Base-by-base conservation (phyloP, 2,797 vertebrate species). In the Melanotaenia maccullochi region DNA sequence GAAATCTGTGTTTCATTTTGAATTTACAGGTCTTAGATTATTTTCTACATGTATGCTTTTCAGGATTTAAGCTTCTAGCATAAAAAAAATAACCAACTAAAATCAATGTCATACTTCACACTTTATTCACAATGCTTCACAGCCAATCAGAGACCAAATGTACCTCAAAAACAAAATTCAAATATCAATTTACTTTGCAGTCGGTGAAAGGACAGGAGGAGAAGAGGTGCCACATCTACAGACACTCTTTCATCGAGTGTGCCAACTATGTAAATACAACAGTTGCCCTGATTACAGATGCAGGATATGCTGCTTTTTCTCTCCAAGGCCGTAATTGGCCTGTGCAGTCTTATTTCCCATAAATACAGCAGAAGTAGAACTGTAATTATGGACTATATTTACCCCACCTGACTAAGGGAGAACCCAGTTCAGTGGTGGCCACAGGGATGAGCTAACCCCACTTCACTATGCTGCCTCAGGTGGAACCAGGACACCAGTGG, bases 331-430 rank as follows among this genome's bases (percentile, higher is more conserved):
- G 84, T 89, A 93, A 94, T 92, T 93, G 90, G 85, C 88, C 83
- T 60, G 76, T 83, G 18, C 80, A 71, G 72, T 81, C 89, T 81
- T 89, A 89, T 89, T 92, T 91, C 89, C 87, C 81, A 78, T 93
- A 93, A 94, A 93, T 91, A 90, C 85, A 87, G 84, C 61, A 18
- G 67, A 66, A 42, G 63, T 85, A 87, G 60, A 73, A 83, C 87
- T 93, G 83, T 88, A 93, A 93, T 94, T 92, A 90, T 59, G 65
- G 73, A 52, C 86, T 92, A 92, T 85, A 87, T 90, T 90, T 90
- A 92, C 88, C 75, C 89, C 91, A 93, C 92, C 93, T 93, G 92
- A 81, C 85, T 76, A 49, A 35, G 33, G 60, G 76, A 83, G 82
- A 76, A 73, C 70, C 64, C 83, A 59, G 49, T 55, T 69, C 66